A percentile compares a stretch with the other conserved stretches of the same genome.
Evolutionary conservation across 2,113 vertebrate species (phyloP).

Genomic region (Anolis sagrei): DNA sequence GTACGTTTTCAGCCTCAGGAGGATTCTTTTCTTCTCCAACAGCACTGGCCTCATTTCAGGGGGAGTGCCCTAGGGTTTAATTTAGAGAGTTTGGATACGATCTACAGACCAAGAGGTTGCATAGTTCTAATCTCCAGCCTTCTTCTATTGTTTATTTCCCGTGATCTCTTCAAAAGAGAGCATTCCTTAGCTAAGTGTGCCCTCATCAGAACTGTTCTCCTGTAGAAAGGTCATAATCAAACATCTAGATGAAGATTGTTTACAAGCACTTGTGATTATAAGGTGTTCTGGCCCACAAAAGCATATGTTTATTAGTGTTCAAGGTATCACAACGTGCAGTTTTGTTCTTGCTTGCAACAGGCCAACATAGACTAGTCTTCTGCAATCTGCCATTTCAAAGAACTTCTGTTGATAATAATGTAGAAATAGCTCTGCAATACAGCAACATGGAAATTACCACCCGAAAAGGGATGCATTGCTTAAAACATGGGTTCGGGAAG

Average conservation of each 20-base stretch:
- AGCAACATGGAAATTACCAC: too few species aligned
- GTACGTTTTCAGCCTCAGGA: slow-evolving; percentile 5
- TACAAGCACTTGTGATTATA: background rate
- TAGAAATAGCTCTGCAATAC: too few species aligned
- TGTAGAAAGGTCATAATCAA: slow-evolving; percentile 5
- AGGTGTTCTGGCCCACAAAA: background rate
- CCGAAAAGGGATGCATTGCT: too few species aligned
- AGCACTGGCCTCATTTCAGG: slow-evolving; percentile 1
- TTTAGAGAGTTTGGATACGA: rapidly evolving
- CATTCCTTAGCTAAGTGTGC: slow-evolving; percentile 25
- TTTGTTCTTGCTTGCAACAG: background rate
- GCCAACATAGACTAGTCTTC: background rate
- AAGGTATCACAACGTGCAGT: background rate
- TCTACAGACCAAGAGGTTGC: background rate
- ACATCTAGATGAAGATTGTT: background rate
- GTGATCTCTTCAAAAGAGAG: background rate
- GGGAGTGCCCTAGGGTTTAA: background rate
- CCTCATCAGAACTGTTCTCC: background rate
- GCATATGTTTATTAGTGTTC: background rate
- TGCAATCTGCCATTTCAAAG: background rate
- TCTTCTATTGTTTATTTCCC: background rate
- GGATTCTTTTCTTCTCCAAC: slow-evolving; percentile 4
- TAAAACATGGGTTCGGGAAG: too few species aligned
- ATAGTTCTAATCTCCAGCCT: background rate
- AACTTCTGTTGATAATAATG: background rate